Base-by-base conservation (phyloP, 2,888 invertebrate genomes). In the Synanthedon tipuliformis region DNA sequence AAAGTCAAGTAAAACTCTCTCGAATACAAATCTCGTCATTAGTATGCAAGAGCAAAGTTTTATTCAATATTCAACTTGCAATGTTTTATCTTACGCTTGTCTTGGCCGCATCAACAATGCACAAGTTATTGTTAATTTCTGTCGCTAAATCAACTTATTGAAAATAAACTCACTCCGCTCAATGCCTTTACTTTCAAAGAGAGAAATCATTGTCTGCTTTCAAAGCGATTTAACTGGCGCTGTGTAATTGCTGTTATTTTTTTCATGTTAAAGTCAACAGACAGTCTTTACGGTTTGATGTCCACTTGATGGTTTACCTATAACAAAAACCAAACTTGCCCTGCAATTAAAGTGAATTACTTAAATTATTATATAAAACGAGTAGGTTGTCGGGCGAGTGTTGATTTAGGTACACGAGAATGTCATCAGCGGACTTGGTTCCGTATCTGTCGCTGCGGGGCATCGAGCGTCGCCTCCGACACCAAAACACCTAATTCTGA, bases 21-120 rank as follows among this genome's bases (percentile, higher is more conserved):
- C 78, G 83, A 84, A 83, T 84, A 84, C 77, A 82, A 84, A 84
- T 81, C 83, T 79, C 68, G 78, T 68, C 80, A 84, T 85, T 85
- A 85, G 81, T 85, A 85, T 85, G 83, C 85, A 85, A 82, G 81
- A 81, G 73, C 71, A 81, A 85, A 84, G 83, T 85, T 84, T 80
- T 80, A 85, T 85, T 85, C 72, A 81, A 85, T 85, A 81, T 77
- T 34, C 34, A 81, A 78, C 81, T 82, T 81, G 81, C 80, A 78
- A 66, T 76, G 79, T 76, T 83, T 79, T 78, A 82, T 80, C 76
- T 75, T 74, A 66, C 66, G 73, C 75, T 83, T 80, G 75, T 79
- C 70, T 82, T 78, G 72, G 74, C 76, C 68, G 72, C 73, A 71
- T 75, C 75, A 78, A 72, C 65, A 69, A 72, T 77, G 71, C 70